Percentiles rank a stretch among this genome's conserved stretches.
Evolutionary conservation across 1,140 invertebrate genomes (phyloP).

Genomic region (Scaptomyza graminum): DNA sequence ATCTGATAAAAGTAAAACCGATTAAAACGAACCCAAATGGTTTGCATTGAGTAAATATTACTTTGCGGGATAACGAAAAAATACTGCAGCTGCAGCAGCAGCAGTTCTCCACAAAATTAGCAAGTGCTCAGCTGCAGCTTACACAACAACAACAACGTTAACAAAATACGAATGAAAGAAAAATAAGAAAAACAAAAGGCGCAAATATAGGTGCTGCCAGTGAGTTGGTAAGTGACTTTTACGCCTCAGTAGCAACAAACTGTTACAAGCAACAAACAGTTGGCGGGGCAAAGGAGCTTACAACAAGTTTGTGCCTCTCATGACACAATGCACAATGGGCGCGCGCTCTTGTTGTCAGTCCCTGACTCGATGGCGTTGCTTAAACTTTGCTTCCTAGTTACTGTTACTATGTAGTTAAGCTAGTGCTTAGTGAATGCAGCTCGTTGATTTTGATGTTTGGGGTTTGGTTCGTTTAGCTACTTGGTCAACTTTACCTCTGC

Average conservation of each 20-base stretch:
- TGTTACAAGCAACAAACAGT: neutral
- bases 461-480: neutral
- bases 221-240: constrained; percentile 28
- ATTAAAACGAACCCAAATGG: constrained; percentile 6
- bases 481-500: constrained; percentile 67
- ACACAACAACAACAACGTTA: constrained; percentile 31
- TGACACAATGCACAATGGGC: constrained; percentile 10
- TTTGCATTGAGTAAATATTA: neutral
- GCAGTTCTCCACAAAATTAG: constrained; percentile 56
- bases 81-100: neutral
- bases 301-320: constrained; percentile 49
- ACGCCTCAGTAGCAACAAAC: constrained; percentile 21
- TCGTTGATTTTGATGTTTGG: neutral
- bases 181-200: neutral
- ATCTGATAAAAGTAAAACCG: constrained; percentile 3
- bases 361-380: neutral
- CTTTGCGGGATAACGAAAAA: constrained; percentile 16
- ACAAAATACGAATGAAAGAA: neutral
- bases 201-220: constrained; percentile 22
- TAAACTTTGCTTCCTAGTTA: constrained; percentile 4
- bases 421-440: neutral
- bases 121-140: constrained; percentile 42
- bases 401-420: neutral
- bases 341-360: neutral
- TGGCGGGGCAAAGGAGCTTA: constrained; percentile 16